Conservation (phyloP, 2,888 invertebrate genomes). For the Gymnocheta viridis region DNA sequence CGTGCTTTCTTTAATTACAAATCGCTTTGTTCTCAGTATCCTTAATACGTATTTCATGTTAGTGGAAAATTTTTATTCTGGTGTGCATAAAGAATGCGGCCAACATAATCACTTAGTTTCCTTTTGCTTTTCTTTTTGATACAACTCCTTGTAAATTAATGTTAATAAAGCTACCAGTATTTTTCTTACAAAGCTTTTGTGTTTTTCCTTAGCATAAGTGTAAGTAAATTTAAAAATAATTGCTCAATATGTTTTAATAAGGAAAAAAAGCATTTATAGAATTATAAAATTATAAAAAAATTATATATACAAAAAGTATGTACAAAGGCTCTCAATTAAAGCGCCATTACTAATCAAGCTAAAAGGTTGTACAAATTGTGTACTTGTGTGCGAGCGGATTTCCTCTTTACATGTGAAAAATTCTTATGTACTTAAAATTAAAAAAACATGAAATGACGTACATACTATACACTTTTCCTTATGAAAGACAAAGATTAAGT, state of each 20-base stretch:
- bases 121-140: not conserved
- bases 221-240: slow-evolving; percentile 42
- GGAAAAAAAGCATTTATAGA: no score
- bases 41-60: slow-evolving; percentile 55
- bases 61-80: slow-evolving; percentile 47
- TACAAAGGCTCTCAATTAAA: slow-evolving; percentile 1
- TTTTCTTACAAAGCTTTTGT: not conserved
- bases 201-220: not conserved
- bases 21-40: slow-evolving; percentile 17
- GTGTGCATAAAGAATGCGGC: slow-evolving; percentile 53
- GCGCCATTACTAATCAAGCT: slow-evolving; percentile 9
- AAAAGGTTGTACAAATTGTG: not conserved
- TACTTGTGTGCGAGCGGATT: not conserved
- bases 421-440: no score
- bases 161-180: not conserved
- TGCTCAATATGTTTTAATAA: no score
- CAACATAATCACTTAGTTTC: slow-evolving; percentile 45
- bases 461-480: no score
- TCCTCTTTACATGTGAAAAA: not conserved
- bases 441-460: no score
- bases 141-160: not conserved
- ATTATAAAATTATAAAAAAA: no score
- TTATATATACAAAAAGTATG: slow-evolving; percentile 10
- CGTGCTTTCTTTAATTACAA: slow-evolving; percentile 2
- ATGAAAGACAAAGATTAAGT: no score